Percentiles rank a stretch among this genome's conserved stretches.
Conservation (phyloP, 1,140 invertebrate species). For the Halictus rubicundus region DNA sequence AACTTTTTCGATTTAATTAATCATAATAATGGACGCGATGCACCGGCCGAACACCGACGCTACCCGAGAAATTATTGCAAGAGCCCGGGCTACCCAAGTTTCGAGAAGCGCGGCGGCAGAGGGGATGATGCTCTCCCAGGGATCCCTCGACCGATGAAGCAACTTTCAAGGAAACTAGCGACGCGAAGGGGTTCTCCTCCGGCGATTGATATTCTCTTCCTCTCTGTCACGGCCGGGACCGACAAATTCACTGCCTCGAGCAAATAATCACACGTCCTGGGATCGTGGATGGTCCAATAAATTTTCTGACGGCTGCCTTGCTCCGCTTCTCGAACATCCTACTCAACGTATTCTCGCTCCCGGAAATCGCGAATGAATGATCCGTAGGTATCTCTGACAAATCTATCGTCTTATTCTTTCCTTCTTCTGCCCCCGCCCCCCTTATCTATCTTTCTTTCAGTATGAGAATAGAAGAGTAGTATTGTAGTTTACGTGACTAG, state of each 20-base stretch:
- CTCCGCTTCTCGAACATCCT: conserved; percentile 39
- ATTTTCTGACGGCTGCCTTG: conserved; percentile 30
- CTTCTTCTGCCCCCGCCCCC: too few relatives aligned
- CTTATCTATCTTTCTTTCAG: background rate
- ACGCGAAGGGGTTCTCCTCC: background rate
- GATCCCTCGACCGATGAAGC: background rate
- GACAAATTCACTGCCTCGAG: conserved; percentile 52
- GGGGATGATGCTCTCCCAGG: background rate
- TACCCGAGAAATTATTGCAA: background rate
- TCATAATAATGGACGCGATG: conserved; percentile 28
- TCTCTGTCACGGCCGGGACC: conserved; percentile 24
- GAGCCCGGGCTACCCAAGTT: conserved; percentile 7
- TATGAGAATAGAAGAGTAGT: background rate
- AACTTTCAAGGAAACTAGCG: conserved; percentile 2
- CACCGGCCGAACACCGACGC: background rate
- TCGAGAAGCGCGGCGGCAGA: too few relatives aligned
- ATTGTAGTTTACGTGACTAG: background rate
- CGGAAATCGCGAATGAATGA: conserved; percentile 44
- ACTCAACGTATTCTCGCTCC: conserved; percentile 37
- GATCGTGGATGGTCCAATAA: conserved; percentile 44
- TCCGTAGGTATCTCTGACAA: background rate
- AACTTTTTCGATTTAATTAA: conserved; percentile 26
- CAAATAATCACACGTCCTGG: conserved; percentile 51
- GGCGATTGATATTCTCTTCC: conserved; percentile 46
- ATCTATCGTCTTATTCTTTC: background rate